Base-by-base conservation (phyloP, 2,888 invertebrate species). In the Callosobruchus maculatus region DNA sequence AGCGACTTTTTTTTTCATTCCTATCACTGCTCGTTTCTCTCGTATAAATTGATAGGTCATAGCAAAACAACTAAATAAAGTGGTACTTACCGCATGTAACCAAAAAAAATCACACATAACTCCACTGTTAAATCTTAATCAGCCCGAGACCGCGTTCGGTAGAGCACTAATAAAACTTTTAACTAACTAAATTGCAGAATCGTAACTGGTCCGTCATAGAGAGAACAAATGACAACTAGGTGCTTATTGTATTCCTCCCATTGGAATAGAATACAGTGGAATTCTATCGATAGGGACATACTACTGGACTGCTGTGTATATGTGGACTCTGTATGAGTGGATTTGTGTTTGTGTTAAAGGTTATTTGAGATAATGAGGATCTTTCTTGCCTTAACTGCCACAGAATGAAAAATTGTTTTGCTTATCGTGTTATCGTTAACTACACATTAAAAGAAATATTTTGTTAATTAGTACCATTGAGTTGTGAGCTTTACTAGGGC, bases 131-230 rank as follows among this genome's bases (percentile, higher is more conserved):
- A 70, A 70, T 26, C 22, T 70, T n/a, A 26, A 49, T 49, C 49
- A 70, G 70, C 26, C 70, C 70, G 70, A 18, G 20, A 20, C 21
- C 70, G n/a, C 70, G 26, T 20, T 70, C 26, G 18, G 70, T 18
- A 26, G 20, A 26, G 26, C 21, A 70, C 70, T 70, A 70, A 70
- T 70, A 70, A 70, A 70, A 70, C 18, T 20, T 49, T 70, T 70
- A 70, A 70, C 70, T 70, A 70, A 22, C 70, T 70, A 70, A 70
- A 70, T 70, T 70, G 70, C 70, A 21, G 26, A 26, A 22, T 70
- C 26, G 26, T 26, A 70, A n/a, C 21, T 22, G n/a, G 22, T 21
- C 70, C 22, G 7, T 26, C 26, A 22, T 22, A 26, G 22, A 70
- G 22, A 13, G 70, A 26, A 22, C 22, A 70, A 22, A 70, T 70